These are phyloP conservation scores for Ascaphus truei DNA, from an alignment of 2,113 vertebrate species.

Conservation along the genomic window DNA sequence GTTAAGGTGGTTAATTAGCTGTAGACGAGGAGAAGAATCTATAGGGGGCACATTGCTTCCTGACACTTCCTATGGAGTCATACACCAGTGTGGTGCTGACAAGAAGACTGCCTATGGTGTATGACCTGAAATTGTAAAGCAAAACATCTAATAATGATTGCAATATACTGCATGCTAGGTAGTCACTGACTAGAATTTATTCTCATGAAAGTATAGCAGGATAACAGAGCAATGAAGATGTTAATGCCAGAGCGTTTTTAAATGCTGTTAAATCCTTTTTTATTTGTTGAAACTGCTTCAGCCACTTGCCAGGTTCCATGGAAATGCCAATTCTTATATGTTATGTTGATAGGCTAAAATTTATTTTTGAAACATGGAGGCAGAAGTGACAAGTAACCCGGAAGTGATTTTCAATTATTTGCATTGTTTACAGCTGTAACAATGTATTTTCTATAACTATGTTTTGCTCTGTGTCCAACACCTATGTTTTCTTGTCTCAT, in stretches of 20 bases:
- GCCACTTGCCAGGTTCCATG: not conserved
- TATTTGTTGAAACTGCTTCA: not conserved
- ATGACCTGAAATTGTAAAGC: not conserved
- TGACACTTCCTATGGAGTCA: not conserved
- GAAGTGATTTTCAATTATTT: not conserved
- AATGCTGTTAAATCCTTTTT: not conserved
- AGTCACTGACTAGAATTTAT: not conserved
- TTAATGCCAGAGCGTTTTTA: not conserved
- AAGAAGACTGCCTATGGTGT: not conserved
- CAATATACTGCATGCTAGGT: not conserved
- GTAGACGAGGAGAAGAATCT: not conserved
- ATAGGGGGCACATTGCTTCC: not conserved
- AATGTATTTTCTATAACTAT: too few relatives aligned
- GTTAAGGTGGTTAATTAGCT: conserved; percentile 16
- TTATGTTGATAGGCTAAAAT: not conserved
- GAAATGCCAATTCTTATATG: not conserved
- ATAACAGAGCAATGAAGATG: not conserved
- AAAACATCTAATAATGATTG: not conserved
- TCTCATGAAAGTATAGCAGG: not conserved
- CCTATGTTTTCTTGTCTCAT: too few relatives aligned
- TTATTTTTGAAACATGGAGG: not conserved
- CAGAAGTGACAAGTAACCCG: not conserved
- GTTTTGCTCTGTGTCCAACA: too few relatives aligned
- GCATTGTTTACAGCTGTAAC: too few relatives aligned
- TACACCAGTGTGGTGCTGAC: not conserved